Conservation (phyloP, 1,140 invertebrate genomes). For the Caerostris extrusa region DNA sequence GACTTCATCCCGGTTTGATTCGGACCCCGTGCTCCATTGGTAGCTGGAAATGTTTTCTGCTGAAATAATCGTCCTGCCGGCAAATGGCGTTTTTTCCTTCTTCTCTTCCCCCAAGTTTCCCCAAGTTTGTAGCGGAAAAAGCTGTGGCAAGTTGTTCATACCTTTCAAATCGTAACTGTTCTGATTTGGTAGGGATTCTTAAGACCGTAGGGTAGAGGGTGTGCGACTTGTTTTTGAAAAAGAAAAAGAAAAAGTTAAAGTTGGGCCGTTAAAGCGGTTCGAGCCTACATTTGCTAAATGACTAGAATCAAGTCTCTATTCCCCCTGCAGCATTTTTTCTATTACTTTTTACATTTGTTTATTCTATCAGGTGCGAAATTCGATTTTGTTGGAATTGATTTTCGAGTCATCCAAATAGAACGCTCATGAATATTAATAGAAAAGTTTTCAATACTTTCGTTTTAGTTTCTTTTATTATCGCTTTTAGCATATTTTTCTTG, state of each 20-base stretch:
- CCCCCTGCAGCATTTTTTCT: not conserved
- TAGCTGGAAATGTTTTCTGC: conserved; percentile 56
- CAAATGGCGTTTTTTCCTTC: conserved; percentile 49
- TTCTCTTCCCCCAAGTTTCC: not conserved
- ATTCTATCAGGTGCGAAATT: conserved; percentile 45
- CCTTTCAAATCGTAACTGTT: conserved; percentile 65
- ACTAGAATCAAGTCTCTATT: conserved; percentile 23
- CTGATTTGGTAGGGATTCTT: conserved; percentile 30
- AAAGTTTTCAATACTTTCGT: not conserved
- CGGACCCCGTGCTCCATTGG: conserved; percentile 56
- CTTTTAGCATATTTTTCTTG: not conserved
- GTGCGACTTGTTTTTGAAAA: conserved; percentile 33
- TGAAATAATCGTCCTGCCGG: conserved; percentile 52
- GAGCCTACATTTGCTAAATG: conserved; percentile 49
- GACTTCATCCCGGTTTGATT: conserved; percentile 64
- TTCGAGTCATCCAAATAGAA: not conserved
- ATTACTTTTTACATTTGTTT: not conserved
- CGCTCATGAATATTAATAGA: conserved; percentile 45
- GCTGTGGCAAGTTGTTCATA: not conserved
- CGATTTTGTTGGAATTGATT: conserved; percentile 39
- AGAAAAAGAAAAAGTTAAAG: conserved; percentile 36
- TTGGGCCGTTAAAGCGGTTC: conserved; percentile 2
- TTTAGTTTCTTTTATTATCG: not conserved
- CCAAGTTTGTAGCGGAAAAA: not conserved
- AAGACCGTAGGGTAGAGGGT: no score